Percentiles rank a stretch among this genome's conserved stretches.
Evolutionary conservation across 2,797 vertebrate genomes (phyloP).

Genomic region (Malurus splendens): DNA sequence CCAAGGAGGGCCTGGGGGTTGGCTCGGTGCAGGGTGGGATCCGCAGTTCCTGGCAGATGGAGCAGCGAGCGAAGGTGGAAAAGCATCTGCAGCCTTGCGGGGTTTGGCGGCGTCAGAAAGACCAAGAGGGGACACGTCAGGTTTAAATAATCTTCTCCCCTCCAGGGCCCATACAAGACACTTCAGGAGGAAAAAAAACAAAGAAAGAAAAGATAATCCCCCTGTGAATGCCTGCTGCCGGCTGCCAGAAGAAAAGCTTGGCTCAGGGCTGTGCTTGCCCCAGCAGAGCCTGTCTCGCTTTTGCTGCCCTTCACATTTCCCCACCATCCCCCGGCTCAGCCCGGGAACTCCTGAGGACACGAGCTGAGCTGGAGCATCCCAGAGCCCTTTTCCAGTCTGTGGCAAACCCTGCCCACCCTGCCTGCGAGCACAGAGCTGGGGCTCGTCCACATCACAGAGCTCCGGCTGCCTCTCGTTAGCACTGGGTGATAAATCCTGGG

Average conservation of each 20-base stretch:
- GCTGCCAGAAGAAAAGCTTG: constrained; percentile 4
- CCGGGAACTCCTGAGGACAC: neutral
- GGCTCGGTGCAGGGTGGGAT: neutral
- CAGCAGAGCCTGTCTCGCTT: neutral
- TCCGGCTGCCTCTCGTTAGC: constrained; percentile 28
- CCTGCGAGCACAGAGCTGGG: neutral
- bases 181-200: fast-evolving
- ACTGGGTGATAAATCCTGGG: neutral
- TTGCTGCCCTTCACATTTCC: neutral
- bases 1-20: neutral
- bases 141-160: neutral
- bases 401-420: neutral
- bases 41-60: neutral
- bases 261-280: neutral
- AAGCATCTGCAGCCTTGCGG: neutral
- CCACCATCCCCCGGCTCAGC: neutral
- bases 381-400: neutral
- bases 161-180: neutral
- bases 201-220: neutral
- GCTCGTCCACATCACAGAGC: constrained; percentile 1
- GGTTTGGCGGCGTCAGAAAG: neutral
- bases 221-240: neutral
- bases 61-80: neutral
- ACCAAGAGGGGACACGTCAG: neutral
- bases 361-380: neutral